Conservation (phyloP, 2,113 vertebrate genomes). For the Macaca nemestrina region DNA sequence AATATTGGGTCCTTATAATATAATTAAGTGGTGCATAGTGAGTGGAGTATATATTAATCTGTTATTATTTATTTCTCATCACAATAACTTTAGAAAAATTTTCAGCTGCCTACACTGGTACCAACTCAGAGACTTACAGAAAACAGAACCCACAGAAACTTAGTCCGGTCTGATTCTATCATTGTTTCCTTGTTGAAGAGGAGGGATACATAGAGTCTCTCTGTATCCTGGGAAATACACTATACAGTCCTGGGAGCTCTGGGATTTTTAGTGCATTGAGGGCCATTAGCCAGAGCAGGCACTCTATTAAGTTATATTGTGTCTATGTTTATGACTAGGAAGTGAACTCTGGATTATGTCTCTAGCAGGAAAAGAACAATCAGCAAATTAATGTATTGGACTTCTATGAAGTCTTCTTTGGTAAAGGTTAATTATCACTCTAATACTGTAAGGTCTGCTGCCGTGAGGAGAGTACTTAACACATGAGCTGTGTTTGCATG, state of each 20-base stretch:
- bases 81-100: not conserved
- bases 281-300: constrained; percentile 6
- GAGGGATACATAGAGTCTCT: not conserved
- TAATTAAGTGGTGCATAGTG: not conserved
- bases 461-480: not conserved
- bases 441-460: constrained; percentile 3
- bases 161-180: not conserved
- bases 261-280: constrained; percentile 12
- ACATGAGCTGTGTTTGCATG: not conserved
- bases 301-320: constrained; percentile 63
- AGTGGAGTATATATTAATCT: not conserved
- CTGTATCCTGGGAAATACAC: not conserved
- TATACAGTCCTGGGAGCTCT: not conserved
- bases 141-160: not conserved
- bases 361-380: constrained; percentile 61
- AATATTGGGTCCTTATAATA: not conserved
- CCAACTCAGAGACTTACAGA: not conserved
- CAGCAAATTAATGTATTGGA: constrained; percentile 66
- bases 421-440: constrained; percentile 67
- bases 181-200: not conserved
- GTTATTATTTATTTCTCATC: constrained; percentile 3
- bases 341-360: constrained; percentile 66
- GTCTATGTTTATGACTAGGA: constrained; percentile 64
- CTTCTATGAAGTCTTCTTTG: constrained; percentile 53
- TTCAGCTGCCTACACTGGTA: not conserved